Percentiles rank a stretch among this genome's conserved stretches.
phyloP scores from a whole-genome alignment of 2,113 vertebrate genomes.

The Hiodon alosoides region DNA sequence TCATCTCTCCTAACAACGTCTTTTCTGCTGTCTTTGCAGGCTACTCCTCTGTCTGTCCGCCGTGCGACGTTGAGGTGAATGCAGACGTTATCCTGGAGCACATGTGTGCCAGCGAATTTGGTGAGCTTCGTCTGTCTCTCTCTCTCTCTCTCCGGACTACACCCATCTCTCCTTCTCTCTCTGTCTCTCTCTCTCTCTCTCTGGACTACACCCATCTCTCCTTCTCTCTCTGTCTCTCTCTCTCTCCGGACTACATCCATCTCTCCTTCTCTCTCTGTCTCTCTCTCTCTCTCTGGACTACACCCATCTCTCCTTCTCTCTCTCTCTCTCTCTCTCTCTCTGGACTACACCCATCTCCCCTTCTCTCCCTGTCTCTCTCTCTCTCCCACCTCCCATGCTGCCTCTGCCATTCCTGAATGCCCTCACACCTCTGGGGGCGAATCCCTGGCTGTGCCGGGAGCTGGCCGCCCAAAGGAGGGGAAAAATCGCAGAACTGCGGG shows the following conservation, averaged over 20 bases:
- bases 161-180: not conserved
- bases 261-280: not conserved
- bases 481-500: too few species aligned
- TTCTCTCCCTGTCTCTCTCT: not conserved
- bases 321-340: not conserved
- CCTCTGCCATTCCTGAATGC: too few species aligned
- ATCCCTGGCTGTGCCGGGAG: too few species aligned
- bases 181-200: not conserved
- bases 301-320: too few species aligned
- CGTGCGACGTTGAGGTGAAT: constrained; percentile 91
- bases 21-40: constrained; percentile 31
- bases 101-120: constrained; percentile 95
- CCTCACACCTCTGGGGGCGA: too few species aligned
- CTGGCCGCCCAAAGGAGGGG: too few species aligned
- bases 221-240: not conserved
- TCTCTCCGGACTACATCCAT: not conserved
- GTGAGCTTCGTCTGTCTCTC: constrained; percentile 61
- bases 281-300: not conserved
- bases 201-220: not conserved
- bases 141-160: not conserved
- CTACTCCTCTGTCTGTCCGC: constrained; percentile 73
- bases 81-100: constrained; percentile 86
- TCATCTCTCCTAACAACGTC: not conserved
- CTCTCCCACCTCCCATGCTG: not conserved
- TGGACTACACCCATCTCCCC: not conserved